A percentile compares a stretch with the other conserved stretches of the same genome.
Conservation (phyloP, 2,113 vertebrate genomes). For the Toxostoma redivivum region DNA sequence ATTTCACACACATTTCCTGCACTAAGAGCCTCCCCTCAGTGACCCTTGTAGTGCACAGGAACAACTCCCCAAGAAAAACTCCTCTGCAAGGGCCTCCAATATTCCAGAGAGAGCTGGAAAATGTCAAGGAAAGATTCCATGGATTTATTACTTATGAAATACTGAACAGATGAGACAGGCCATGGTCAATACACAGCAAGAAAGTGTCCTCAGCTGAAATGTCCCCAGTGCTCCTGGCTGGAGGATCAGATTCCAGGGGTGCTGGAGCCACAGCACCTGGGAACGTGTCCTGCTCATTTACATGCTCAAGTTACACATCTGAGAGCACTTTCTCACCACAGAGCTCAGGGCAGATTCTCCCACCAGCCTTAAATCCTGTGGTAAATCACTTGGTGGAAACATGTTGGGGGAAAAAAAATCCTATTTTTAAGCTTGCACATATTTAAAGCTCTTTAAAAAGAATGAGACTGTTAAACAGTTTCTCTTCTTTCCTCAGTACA, state of each 20-base stretch:
- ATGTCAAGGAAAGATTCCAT: not conserved
- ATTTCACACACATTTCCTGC: not conserved
- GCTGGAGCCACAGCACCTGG: not conserved
- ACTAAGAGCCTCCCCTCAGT: not conserved
- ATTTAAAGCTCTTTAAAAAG: constrained; percentile 49
- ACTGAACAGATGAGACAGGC: not conserved
- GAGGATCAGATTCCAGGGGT: not conserved
- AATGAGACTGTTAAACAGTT: not conserved
- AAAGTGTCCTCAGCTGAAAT: not conserved
- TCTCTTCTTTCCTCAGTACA: not conserved
- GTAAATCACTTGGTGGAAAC: constrained; percentile 9
- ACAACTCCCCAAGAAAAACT: not conserved
- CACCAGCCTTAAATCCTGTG: not conserved
- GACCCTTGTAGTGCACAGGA: not conserved
- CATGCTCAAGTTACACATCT: not conserved
- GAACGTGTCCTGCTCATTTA: not conserved
- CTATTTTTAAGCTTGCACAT: constrained; percentile 55
- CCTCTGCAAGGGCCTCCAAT: not conserved
- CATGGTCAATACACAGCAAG: rapidly evolving
- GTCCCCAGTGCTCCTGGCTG: not conserved
- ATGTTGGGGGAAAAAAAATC: not conserved
- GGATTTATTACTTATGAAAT: not conserved
- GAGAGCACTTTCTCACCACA: not conserved
- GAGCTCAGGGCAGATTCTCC: not conserved
- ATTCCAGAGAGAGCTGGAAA: not conserved